phyloP scores from a whole-genome alignment of 2,797 vertebrate species.

The Acanthiza pusilla region DNA sequence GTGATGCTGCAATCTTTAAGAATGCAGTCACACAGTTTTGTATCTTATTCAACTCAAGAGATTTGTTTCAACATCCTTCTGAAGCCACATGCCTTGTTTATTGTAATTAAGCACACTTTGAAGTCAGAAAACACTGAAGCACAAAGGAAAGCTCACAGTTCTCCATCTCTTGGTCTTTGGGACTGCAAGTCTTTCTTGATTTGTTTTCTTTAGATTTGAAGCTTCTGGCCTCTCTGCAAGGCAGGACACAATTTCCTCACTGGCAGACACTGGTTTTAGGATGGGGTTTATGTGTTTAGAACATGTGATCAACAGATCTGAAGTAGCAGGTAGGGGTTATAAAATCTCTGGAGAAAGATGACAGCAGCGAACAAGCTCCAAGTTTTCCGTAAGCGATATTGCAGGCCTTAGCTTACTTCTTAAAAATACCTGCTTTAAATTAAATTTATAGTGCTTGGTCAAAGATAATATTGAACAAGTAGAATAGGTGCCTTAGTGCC shows the following conservation, averaged over 20 bases:
- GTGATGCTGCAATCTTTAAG: neutral
- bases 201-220: neutral
- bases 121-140: neutral
- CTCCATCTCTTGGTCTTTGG: neutral
- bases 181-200: neutral
- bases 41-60: neutral
- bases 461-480: neutral
- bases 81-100: neutral
- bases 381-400: neutral
- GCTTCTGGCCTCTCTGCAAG: neutral
- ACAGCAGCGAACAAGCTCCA: neutral
- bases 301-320: neutral
- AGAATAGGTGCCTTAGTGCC: neutral
- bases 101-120: neutral
- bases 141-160: neutral
- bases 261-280: neutral
- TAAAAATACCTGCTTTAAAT: neutral
- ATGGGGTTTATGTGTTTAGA: neutral
- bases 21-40: neutral
- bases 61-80: neutral
- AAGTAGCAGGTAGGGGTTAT: neutral
- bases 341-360: neutral
- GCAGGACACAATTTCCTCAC: neutral
- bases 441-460: neutral
- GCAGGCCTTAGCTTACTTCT: neutral